Evolutionary conservation across 35 echinoderm and acorn worm species (phyloP).

Genomic region (Ophioderma brevispina): DNA sequence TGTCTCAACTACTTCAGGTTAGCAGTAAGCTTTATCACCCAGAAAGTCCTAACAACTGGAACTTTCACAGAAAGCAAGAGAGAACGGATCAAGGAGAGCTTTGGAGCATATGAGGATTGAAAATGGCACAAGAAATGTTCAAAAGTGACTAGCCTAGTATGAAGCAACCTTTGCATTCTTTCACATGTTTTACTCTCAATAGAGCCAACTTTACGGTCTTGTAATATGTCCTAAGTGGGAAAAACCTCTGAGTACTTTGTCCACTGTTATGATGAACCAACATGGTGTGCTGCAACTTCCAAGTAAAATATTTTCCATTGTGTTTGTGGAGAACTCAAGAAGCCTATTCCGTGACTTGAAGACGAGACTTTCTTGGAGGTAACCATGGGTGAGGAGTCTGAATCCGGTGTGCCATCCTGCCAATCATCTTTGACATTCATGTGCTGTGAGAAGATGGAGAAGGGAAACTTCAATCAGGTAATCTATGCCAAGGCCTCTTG

Average conservation of each 20-base stretch:
- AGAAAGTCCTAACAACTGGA: slow-evolving; percentile 70
- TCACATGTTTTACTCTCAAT: background rate
- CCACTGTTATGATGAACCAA: too few relatives aligned
- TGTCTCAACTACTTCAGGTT: slow-evolving; percentile 84
- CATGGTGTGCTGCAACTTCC: too few relatives aligned
- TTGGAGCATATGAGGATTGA: slow-evolving; percentile 88
- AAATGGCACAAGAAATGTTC: slow-evolving; percentile 64
- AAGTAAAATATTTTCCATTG: too few relatives aligned
- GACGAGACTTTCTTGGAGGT: slow-evolving; percentile 82
- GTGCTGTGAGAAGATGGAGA: slow-evolving; percentile 69
- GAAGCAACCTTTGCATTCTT: background rate
- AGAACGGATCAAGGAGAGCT: slow-evolving; percentile 53
- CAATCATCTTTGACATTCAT: slow-evolving; percentile 95
- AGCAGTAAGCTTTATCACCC: slow-evolving; percentile 77
- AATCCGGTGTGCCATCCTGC: slow-evolving; percentile 64
- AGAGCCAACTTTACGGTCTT: background rate
- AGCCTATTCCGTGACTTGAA: slow-evolving; percentile 58
- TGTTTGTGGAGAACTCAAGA: slow-evolving; percentile 19
- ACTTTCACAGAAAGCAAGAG: slow-evolving; percentile 66
- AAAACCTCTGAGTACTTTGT: too few relatives aligned
- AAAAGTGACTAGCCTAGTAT: slow-evolving; percentile 77
- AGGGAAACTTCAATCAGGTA: slow-evolving; percentile 59
- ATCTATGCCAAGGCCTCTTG: too few relatives aligned
- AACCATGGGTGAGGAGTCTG: slow-evolving; percentile 62
- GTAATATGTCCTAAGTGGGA: too few relatives aligned